These are phyloP conservation scores for Tanypteryx hageni DNA, from an alignment of 2,888 invertebrate species.

Conservation along the genomic window DNA sequence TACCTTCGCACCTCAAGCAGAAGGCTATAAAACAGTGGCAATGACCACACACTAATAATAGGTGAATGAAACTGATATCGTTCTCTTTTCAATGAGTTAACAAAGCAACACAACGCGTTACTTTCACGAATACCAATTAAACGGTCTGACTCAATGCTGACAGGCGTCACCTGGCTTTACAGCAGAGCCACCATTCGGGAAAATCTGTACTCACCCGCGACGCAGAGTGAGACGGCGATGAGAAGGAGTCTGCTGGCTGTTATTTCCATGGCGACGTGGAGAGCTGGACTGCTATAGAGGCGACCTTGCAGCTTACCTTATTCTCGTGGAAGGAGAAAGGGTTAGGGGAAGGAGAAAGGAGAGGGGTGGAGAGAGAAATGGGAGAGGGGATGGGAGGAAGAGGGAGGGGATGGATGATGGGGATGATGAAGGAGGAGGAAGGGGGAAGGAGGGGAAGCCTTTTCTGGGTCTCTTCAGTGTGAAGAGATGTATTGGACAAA, in stretches of 20 bases:
- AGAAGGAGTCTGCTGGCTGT: slow-evolving; percentile 44
- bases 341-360: neutral
- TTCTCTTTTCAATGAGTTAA: too few species aligned
- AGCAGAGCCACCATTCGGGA: neutral
- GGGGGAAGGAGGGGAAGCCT: neutral
- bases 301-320: slow-evolving; percentile 62
- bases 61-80: too few species aligned
- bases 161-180: neutral
- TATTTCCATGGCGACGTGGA: slow-evolving; percentile 47
- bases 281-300: slow-evolving; percentile 52
- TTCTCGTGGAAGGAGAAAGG: slow-evolving; percentile 17
- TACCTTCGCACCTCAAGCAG: too few species aligned
- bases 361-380: neutral
- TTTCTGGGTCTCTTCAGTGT: neutral
- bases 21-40: too few species aligned
- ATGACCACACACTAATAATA: too few species aligned
- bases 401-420: neutral
- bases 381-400: neutral
- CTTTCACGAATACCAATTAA: too few species aligned
- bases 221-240: slow-evolving; percentile 38
- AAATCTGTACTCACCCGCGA: slow-evolving; percentile 27
- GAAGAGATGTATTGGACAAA: neutral
- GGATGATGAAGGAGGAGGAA: neutral
- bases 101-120: too few species aligned
- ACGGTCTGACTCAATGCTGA: too few species aligned